Base-by-base conservation (phyloP, 2,797 vertebrate species). In the Myoxocephalus aenaeus region DNA sequence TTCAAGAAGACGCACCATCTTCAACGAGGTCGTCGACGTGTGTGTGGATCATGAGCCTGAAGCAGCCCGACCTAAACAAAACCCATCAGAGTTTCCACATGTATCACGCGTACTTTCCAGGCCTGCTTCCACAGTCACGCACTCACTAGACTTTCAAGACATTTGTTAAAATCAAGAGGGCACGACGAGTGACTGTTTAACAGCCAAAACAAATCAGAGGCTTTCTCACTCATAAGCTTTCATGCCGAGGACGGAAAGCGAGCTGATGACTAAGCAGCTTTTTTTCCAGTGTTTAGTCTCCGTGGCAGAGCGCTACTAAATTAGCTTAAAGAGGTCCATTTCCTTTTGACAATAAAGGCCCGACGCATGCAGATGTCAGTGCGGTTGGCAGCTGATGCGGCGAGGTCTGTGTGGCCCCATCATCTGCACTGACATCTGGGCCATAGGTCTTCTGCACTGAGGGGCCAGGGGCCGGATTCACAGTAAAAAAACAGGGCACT, bases 401-500 rank as follows among this genome's bases (percentile, higher is more conserved):
- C 63, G 58, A 77, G 53, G 76, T 65, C 73, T 56, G 50, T 48
- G 75, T 69, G 69, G 71, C 59, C 79, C 76, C 36, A 27, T 83
- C 84, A 84, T 87, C 80, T 89, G 86, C 75, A 42, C 78, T 14
- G 58, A 88, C 77, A 91, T 89, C 79, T 90, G 83, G 82, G 79
- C 81, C 70, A 73, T 54, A 76, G 75, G 72, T 64, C 29, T 82
- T 74, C 65, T 58, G 70, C 66, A 78, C 38, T 51, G 61, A 62
- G 18, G 71, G 57, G 70, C 71, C 83, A 65, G 72, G 69, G 58
- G 29, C 72, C 32, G 67, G 14, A 68, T 65, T 74, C 69, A 70
- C 63, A 80, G 25, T 65, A 1, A 20, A 65, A 44, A 65, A 79
- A 77, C 70, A 66, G 75, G 53, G 40, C 53, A 76, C 13, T 67